Conservation (phyloP, 2,888 invertebrate species). For the Meiosimyza platycephala region DNA sequence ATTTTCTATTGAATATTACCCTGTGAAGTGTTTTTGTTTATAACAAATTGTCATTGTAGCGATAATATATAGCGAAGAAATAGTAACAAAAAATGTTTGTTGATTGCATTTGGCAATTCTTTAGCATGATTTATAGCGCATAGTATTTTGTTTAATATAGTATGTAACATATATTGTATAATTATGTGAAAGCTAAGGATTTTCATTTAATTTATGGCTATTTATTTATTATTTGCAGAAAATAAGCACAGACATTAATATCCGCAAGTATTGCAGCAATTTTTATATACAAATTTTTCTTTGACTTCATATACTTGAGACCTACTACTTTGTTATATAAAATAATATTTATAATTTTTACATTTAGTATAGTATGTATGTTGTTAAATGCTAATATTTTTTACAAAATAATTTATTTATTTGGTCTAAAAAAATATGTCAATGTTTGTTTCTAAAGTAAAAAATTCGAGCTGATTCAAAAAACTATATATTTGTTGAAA, state of each 20-base stretch:
- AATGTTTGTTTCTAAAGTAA: too few species aligned
- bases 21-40: slow-evolving; percentile 52
- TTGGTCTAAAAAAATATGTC: too few species aligned
- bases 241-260: slow-evolving; percentile 30
- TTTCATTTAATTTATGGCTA: slow-evolving; percentile 4
- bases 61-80: neutral
- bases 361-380: slow-evolving; percentile 17
- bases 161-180: slow-evolving; percentile 10
- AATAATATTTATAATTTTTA: slow-evolving; percentile 1
- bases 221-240: neutral
- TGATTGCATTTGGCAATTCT: slow-evolving; percentile 63
- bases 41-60: neutral
- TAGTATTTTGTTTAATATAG: slow-evolving; percentile 36
- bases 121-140: slow-evolving; percentile 28
- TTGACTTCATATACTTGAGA: slow-evolving; percentile 60
- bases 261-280: slow-evolving; percentile 63
- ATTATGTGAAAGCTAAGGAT: neutral
- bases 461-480: too few species aligned
- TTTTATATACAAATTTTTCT: slow-evolving; percentile 54
- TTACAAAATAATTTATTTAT: neutral
- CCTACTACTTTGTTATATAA: slow-evolving; percentile 47
- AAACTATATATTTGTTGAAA: too few species aligned
- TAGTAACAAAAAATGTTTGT: slow-evolving; percentile 18
- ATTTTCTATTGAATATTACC: slow-evolving; percentile 38
- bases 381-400: slow-evolving; percentile 38